phyloP scores from a whole-genome alignment of 2,888 invertebrate genomes.

The Dolichomitus sp. region DNA sequence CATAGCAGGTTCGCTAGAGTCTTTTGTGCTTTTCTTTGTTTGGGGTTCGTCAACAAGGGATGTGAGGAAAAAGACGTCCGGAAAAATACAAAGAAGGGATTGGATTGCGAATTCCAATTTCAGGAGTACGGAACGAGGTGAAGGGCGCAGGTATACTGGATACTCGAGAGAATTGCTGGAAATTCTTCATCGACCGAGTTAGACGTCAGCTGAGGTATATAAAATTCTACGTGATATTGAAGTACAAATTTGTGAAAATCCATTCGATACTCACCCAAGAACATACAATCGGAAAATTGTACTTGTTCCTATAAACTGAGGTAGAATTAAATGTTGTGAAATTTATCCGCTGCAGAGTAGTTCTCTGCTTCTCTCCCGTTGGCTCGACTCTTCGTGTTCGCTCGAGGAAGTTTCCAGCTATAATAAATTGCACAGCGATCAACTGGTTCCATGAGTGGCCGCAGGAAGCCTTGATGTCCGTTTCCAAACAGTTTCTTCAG shows the following conservation, averaged over 20 bases:
- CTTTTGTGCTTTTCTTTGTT: slow-evolving; percentile 16
- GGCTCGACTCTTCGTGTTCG: slow-evolving; percentile 97
- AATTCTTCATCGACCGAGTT: slow-evolving; percentile 98
- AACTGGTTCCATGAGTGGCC: slow-evolving; percentile 99
- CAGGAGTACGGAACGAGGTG: slow-evolving; percentile 87
- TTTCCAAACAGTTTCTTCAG: slow-evolving; percentile 95
- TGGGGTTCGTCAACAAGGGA: background rate
- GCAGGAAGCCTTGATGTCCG: slow-evolving; percentile 97
- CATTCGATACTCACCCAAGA: no score
- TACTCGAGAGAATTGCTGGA: slow-evolving; percentile 98
- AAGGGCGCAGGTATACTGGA: slow-evolving; percentile 96
- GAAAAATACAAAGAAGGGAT: slow-evolving; percentile 9
- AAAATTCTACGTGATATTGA: background rate
- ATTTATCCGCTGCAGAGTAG: slow-evolving; percentile 88
- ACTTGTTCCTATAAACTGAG: background rate
- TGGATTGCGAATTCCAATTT: slow-evolving; percentile 58
- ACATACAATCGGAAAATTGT: no score
- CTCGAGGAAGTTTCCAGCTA: slow-evolving; percentile 97
- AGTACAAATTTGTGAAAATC: no score
- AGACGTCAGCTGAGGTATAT: slow-evolving; percentile 90
- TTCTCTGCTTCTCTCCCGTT: slow-evolving; percentile 99
- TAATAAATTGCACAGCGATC: slow-evolving; percentile 97
- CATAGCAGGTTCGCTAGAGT: slow-evolving; percentile 91
- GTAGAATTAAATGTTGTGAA: background rate
- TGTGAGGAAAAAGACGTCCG: background rate